Evolutionary conservation across 2,888 invertebrate genomes (phyloP).

Genomic region (Ditylenchus weischeri): DNA sequence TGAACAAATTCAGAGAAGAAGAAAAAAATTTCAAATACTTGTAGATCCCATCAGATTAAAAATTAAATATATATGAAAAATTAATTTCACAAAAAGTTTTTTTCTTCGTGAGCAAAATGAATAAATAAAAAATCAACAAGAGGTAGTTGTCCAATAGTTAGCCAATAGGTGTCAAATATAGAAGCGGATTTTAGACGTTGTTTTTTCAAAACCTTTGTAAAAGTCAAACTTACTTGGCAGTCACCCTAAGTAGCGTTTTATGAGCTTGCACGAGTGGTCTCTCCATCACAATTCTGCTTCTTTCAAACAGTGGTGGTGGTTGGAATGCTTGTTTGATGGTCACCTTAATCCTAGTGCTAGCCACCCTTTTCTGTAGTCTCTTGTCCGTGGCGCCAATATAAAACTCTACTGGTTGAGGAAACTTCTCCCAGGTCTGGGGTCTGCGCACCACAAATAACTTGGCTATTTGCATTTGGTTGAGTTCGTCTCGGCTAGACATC

Average conservation of each 20-base stretch:
- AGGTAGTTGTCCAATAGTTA: no score
- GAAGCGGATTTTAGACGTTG: no score
- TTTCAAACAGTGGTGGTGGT: slow-evolving; percentile 22
- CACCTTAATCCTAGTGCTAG: slow-evolving; percentile 18
- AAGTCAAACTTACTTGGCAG: slow-evolving; percentile 26
- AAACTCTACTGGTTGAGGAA: slow-evolving; percentile 12
- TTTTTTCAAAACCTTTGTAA: no score
- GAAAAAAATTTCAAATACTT: no score
- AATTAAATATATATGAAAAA: no score
- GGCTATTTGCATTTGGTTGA: neutral
- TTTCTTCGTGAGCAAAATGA: no score
- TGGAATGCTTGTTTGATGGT: slow-evolving; percentile 1
- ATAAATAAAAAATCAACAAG: no score
- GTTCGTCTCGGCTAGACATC: neutral
- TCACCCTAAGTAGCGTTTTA: slow-evolving; percentile 25
- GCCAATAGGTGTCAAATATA: no score
- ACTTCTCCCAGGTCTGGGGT: slow-evolving; percentile 6
- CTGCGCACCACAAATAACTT: neutral
- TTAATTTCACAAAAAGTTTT: no score
- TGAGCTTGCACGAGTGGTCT: slow-evolving; percentile 23
- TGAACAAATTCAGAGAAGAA: no score
- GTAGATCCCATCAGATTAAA: no score
- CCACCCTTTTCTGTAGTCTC: slow-evolving; percentile 14
- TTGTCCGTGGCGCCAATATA: slow-evolving; percentile 21
- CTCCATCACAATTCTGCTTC: slow-evolving; percentile 5